These are phyloP conservation scores for Neofelis nebulosa DNA, from an alignment of 2,113 vertebrate species.

Conservation along the genomic window DNA sequence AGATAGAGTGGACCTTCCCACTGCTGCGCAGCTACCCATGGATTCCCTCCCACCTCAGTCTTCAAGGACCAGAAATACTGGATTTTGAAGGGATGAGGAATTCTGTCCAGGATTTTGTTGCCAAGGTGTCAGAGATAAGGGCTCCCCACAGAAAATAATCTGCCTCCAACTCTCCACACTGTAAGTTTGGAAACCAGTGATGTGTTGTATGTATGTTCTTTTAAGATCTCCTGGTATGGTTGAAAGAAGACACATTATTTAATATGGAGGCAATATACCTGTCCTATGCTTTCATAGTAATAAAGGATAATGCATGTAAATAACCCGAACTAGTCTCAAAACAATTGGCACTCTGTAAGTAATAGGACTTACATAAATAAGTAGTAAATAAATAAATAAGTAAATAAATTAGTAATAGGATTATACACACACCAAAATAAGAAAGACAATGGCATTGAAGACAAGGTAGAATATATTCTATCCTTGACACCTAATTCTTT, in stretches of 20 bases:
- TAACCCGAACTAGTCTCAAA: neutral
- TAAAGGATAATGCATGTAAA: neutral
- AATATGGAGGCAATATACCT: neutral
- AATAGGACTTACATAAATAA: neutral
- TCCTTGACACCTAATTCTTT: neutral
- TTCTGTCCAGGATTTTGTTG: neutral
- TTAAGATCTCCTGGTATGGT: neutral
- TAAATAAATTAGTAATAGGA: no score
- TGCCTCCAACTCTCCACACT: neutral
- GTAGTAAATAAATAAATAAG: no score
- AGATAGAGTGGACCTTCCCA: neutral
- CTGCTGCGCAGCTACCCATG: neutral
- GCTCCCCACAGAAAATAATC: neutral
- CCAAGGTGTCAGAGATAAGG: neutral
- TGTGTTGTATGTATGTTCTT: neutral
- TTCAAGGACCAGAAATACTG: neutral
- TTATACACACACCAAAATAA: neutral
- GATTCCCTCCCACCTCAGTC: neutral
- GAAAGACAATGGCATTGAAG: neutral
- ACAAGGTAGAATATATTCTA: neutral
- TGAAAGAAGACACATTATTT: constrained; percentile 18
- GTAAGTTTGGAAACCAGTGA: neutral
- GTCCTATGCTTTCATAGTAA: neutral
- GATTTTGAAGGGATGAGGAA: neutral
- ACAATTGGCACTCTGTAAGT: neutral